These are phyloP conservation scores for Hypomecis punctinalis DNA, from an alignment of 2,888 invertebrate genomes.

Conservation along the genomic window DNA sequence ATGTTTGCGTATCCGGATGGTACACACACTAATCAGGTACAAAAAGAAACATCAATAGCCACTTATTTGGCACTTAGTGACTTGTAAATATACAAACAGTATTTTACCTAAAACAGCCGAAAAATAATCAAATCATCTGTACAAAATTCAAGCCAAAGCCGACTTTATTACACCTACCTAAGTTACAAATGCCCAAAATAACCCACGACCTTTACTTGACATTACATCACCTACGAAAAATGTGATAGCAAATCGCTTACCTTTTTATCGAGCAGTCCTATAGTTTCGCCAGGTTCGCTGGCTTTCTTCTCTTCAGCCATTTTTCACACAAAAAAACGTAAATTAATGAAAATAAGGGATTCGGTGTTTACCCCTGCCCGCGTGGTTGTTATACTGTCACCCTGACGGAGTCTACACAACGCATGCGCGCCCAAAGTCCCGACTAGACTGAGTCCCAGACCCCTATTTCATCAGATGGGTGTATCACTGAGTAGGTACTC, in stretches of 20 bases:
- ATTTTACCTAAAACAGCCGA: slow-evolving; percentile 10
- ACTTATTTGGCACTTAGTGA: slow-evolving; percentile 26
- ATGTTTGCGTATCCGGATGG: slow-evolving; percentile 21
- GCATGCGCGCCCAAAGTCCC: slow-evolving; percentile 40
- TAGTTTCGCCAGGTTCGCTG: slow-evolving; percentile 65
- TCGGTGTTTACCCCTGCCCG: slow-evolving; percentile 37
- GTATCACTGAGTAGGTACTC: slow-evolving; percentile 10
- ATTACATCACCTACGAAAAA: slow-evolving; percentile 57
- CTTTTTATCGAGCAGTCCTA: slow-evolving; percentile 74
- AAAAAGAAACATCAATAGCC: slow-evolving; percentile 15
- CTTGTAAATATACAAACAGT: slow-evolving; percentile 2
- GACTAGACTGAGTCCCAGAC: slow-evolving; percentile 35
- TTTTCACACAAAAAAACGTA: slow-evolving; percentile 43
- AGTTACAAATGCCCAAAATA: slow-evolving; percentile 43
- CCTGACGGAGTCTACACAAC: slow-evolving; percentile 23
- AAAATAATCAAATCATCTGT: background rate
- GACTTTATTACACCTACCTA: slow-evolving; percentile 18
- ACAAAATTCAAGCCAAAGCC: slow-evolving; percentile 20
- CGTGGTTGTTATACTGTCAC: slow-evolving; percentile 38
- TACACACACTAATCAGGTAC: slow-evolving; percentile 11
- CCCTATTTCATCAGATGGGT: slow-evolving; percentile 37
- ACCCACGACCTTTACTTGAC: slow-evolving; percentile 70
- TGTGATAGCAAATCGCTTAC: slow-evolving; percentile 57
- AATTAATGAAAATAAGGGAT: slow-evolving; percentile 31
- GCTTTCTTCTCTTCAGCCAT: slow-evolving; percentile 63